These are phyloP conservation scores for Cherax quadricarinatus DNA, from an alignment of 1,140 invertebrate genomes.

Conservation along the genomic window DNA sequence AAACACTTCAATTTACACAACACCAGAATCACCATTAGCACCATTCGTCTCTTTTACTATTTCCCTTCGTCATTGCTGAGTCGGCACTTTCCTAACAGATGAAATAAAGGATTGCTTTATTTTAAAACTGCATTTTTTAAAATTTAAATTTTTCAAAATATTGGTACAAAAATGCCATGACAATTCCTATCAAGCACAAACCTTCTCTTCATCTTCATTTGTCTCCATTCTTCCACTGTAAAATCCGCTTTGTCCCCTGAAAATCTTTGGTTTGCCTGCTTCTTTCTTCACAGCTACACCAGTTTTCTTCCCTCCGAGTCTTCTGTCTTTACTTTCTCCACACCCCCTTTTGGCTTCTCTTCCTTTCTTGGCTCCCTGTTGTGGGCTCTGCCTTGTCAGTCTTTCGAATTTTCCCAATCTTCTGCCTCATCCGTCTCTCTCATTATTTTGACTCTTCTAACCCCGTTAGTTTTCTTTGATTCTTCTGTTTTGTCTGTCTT, in stretches of 20 bases:
- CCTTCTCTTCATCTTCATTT: constrained; percentile 7
- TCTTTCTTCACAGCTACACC: not conserved
- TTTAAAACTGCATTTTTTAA: not conserved
- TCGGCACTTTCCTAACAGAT: not conserved
- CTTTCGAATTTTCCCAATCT: too few species aligned
- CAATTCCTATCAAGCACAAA: not conserved
- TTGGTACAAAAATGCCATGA: not conserved
- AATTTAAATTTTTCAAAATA: not conserved
- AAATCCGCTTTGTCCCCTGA: not conserved
- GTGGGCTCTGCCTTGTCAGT: too few species aligned
- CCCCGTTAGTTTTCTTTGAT: too few species aligned
- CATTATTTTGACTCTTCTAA: too few species aligned
- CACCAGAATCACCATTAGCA: constrained; percentile 39
- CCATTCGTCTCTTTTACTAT: constrained; percentile 52
- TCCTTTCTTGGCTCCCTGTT: too few species aligned
- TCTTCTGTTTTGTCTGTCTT: too few species aligned
- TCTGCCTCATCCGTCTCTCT: too few species aligned
- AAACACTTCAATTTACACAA: not conserved
- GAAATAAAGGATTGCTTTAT: constrained; percentile 3
- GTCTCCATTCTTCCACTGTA: constrained; percentile 7
- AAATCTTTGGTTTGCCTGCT: not conserved
- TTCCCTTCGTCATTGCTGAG: constrained; percentile 38
- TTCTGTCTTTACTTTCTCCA: not conserved
- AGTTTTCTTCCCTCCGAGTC: not conserved
- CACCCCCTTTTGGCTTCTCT: too few species aligned